A percentile compares a stretch with the other conserved stretches of the same genome.
These are phyloP conservation scores for Ctenopoma kingsleyae DNA, from an alignment of 2,797 vertebrate species.

Conservation along the genomic window DNA sequence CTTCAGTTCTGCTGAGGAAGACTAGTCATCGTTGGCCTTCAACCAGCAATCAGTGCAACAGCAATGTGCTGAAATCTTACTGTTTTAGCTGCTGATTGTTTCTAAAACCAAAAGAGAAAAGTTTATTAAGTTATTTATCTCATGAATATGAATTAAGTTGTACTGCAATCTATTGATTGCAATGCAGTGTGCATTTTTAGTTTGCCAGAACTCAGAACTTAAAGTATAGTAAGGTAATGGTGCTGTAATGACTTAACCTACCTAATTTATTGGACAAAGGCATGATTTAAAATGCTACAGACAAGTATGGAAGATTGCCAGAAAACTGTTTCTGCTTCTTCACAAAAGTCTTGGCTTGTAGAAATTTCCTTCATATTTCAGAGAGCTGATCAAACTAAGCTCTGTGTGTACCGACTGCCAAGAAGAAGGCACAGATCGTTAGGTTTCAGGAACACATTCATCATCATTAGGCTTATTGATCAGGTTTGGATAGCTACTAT, in stretches of 20 bases:
- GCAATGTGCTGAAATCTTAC: slow-evolving; percentile 7
- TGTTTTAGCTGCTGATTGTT: slow-evolving; percentile 8
- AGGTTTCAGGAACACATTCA: slow-evolving; percentile 60
- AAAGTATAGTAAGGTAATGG: slow-evolving; percentile 31
- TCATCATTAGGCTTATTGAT: slow-evolving; percentile 75
- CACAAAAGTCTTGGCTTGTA: slow-evolving; percentile 39
- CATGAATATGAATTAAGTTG: slow-evolving; percentile 2
- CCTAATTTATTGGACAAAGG: slow-evolving; percentile 25
- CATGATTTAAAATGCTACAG: slow-evolving; percentile 28
- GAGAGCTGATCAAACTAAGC: slow-evolving; percentile 51
- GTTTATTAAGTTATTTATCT: slow-evolving; percentile 3
- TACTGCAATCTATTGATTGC: slow-evolving; percentile 35
- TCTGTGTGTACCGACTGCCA: slow-evolving; percentile 13
- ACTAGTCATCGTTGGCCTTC: slow-evolving; percentile 30
- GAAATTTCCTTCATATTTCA: slow-evolving; percentile 45
- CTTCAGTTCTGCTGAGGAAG: slow-evolving; percentile 30
- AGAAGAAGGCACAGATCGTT: slow-evolving; percentile 51
- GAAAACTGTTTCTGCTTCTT: slow-evolving; percentile 16
- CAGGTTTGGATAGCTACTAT: slow-evolving; percentile 19
- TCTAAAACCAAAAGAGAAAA: slow-evolving; percentile 1
- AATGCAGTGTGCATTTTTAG: slow-evolving; percentile 17
- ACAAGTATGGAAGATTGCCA: slow-evolving; percentile 27
- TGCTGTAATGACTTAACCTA: slow-evolving; percentile 22
- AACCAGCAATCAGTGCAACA: slow-evolving; percentile 19
- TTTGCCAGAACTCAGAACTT: slow-evolving; percentile 24